Percentiles rank a stretch among this genome's conserved stretches.
Conservation (phyloP, 2,113 vertebrate species). For the rat (Rattus norvegicus) region DNA sequence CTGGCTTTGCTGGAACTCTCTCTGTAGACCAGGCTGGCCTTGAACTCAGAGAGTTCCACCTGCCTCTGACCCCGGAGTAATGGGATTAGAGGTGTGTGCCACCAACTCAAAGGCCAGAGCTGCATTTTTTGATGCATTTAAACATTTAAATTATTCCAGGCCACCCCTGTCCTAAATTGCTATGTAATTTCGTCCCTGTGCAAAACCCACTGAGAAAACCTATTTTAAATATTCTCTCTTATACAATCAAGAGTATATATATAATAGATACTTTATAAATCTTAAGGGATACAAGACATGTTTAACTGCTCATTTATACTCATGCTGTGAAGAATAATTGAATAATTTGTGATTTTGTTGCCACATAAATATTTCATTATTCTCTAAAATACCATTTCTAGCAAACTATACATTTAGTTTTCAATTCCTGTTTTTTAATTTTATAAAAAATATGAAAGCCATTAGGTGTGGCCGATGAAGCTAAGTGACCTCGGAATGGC, state of each 20-base stretch:
- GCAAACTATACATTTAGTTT: constrained; percentile 31
- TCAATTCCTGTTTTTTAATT: constrained; percentile 10
- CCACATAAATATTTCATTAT: background rate
- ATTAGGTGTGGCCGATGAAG: constrained; percentile 39
- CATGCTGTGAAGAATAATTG: background rate
- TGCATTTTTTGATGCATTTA: background rate
- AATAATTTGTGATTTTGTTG: background rate
- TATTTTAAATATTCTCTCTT: constrained; percentile 10
- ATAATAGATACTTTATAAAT: background rate
- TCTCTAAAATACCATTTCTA: constrained; percentile 8
- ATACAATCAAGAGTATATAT: background rate
- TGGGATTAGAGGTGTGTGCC: background rate
- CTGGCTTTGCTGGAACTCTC: background rate
- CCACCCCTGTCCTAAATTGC: background rate
- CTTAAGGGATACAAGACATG: background rate
- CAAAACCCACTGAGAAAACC: background rate
- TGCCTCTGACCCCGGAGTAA: background rate
- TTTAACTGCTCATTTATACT: constrained; percentile 16
- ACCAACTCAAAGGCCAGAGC: background rate
- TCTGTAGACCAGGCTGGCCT: background rate
- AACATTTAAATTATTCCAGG: background rate
- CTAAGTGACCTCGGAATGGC: background rate
- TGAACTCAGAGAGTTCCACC: background rate
- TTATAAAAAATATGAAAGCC: constrained; percentile 57
- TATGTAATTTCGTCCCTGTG: background rate